phyloP scores from a whole-genome alignment of 1,140 invertebrate genomes.

The Muscidifurax raptorellus region DNA sequence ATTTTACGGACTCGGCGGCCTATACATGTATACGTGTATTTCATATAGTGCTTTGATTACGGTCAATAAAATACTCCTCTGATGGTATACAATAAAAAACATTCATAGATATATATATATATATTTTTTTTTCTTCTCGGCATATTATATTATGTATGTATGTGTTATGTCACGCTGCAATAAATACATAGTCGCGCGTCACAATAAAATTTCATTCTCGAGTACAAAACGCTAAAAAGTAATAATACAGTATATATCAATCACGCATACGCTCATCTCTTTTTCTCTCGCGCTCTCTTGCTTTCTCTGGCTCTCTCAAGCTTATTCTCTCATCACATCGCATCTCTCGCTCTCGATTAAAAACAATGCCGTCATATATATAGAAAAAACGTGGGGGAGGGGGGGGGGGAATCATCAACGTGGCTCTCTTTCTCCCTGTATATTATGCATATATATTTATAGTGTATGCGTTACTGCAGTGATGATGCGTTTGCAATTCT shows the following conservation, averaged over 20 bases:
- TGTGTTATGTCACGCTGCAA: not conserved
- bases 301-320: not conserved
- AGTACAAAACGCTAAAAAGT: slow-evolving; percentile 45
- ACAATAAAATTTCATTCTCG: slow-evolving; percentile 34
- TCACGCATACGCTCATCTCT: not conserved
- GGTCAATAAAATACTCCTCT: slow-evolving; percentile 46
- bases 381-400: slow-evolving; percentile 21
- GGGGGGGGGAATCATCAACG: not conserved
- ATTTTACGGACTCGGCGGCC: slow-evolving; percentile 30
- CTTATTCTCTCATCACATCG: too few relatives aligned
- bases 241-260: not conserved
- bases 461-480: not conserved
- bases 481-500: slow-evolving; percentile 1
- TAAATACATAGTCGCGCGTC: slow-evolving; percentile 32
- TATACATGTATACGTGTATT: not conserved
- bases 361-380: slow-evolving; percentile 4
- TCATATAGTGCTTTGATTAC: slow-evolving; percentile 33
- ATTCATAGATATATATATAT: slow-evolving; percentile 44
- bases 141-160: not conserved
- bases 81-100: slow-evolving; percentile 43
- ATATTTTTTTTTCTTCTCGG: slow-evolving; percentile 35
- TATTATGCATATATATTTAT: not conserved
- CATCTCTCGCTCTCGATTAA: slow-evolving; percentile 3
- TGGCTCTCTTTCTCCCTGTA: not conserved
- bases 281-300: not conserved